Percentiles rank a stretch among this genome's conserved stretches.
These are phyloP conservation scores for Anabas testudineus DNA, from an alignment of 2,797 vertebrate species.

Conservation along the genomic window DNA sequence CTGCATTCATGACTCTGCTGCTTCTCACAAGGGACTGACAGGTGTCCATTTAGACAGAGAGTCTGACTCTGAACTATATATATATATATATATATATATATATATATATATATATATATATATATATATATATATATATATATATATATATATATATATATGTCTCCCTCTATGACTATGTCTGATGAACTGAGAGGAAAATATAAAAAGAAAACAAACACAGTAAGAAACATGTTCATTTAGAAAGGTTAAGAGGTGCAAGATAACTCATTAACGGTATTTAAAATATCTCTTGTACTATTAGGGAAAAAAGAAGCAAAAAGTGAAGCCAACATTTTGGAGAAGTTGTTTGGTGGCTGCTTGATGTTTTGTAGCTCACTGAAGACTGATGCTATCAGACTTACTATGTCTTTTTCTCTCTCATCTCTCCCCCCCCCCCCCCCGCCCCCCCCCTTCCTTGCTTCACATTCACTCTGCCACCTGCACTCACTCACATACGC, in stretches of 20 bases:
- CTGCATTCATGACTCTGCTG: slow-evolving; percentile 80
- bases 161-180: slow-evolving; percentile 5
- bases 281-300: slow-evolving; percentile 26
- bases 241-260: slow-evolving; percentile 9
- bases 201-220: background rate
- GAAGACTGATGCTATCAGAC: slow-evolving; percentile 62
- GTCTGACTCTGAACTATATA: slow-evolving; percentile 20
- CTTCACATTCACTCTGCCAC: slow-evolving; percentile 71
- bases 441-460: slow-evolving; percentile 44
- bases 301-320: slow-evolving; percentile 30
- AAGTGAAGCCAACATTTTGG: slow-evolving; percentile 44
- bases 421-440: slow-evolving; percentile 56
- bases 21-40: slow-evolving; percentile 66
- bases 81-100: background rate
- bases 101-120: background rate
- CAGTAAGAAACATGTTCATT: background rate
- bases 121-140: background rate
- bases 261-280: slow-evolving; percentile 40
- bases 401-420: slow-evolving; percentile 55
- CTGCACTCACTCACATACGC: slow-evolving; percentile 66
- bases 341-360: slow-evolving; percentile 42
- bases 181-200: slow-evolving; percentile 1
- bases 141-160: background rate
- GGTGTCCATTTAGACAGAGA: slow-evolving; percentile 68
- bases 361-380: slow-evolving; percentile 64